These are phyloP conservation scores for Halichoeres trimaculatus DNA, from an alignment of 2,113 vertebrate species.

Conservation along the genomic window DNA sequence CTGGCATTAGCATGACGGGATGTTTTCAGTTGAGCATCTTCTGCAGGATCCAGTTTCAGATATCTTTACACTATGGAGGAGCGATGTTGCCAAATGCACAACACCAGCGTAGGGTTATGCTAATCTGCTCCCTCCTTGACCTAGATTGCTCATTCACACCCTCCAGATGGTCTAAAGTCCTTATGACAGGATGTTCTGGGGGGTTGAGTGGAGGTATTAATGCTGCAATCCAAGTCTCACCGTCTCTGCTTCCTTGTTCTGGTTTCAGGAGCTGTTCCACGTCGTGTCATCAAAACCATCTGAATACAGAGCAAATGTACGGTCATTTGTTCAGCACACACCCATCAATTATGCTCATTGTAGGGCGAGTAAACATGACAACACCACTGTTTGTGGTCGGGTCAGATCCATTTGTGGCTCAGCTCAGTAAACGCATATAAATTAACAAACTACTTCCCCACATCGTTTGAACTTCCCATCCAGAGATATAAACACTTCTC, in stretches of 20 bases:
- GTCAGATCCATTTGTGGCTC: neutral
- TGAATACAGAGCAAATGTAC: no score
- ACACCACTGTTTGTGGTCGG: neutral
- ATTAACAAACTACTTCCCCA: no score
- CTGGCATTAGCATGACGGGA: constrained; percentile 3
- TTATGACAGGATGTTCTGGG: neutral
- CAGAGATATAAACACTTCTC: no score
- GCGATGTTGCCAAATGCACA: constrained; percentile 6
- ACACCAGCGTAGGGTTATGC: neutral
- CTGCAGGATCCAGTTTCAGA: no score
- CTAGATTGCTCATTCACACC: constrained; percentile 34
- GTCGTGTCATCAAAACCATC: no score
- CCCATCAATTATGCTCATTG: neutral
- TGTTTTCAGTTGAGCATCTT: neutral
- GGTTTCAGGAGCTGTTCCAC: no score
- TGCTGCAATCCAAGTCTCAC: neutral
- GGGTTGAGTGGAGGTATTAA: neutral
- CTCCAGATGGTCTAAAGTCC: constrained; percentile 42
- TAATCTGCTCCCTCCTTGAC: constrained; percentile 55
- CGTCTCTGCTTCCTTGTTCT: no score
- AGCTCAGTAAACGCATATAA: no score
- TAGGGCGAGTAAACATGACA: neutral
- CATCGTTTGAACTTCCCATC: no score
- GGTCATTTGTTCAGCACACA: neutral
- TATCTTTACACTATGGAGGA: neutral